Evolutionary conservation across 2,797 vertebrate species (phyloP), one percentile per base, ranked within the genome.

Genomic region (Lycodopsis pacificus): DNA sequence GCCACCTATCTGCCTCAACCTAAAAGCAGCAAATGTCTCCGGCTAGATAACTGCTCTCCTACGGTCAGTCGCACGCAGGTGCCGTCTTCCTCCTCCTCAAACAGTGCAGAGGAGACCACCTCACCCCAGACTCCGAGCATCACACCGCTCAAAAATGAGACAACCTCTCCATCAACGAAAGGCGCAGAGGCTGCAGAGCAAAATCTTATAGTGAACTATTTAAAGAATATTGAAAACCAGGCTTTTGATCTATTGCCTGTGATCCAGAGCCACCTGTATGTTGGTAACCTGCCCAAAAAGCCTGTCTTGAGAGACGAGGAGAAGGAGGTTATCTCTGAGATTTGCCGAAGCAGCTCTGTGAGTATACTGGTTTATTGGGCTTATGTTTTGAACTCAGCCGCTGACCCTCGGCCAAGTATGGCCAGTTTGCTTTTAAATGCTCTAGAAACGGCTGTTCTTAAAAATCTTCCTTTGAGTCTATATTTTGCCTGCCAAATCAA

Each of bases 281-380:
- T 97, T 12, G 95, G 96, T n/a, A 96, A 94, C 71, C 90, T 96
- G 80, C 96, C 97, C 22, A 96, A 91, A 75, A 91, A 96, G 80
- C 98, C 98, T 0, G 86, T 98, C 49, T 87, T 99, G 91, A 96
- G 94, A 91, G 96, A 98, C 74, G 96, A 97, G 88, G 98, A 99
- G 90, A 98, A 95, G 79, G 95, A 97, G 85, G 94, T 98, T 20
- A 94, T 99, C 63, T 81, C 90, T 71, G 96, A 97, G 68, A 96
- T 97, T 76, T 96, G 93, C 83, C 81, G 91, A 15, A 90, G 87
- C 49, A 94, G 90, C 70, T 95, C 94, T 94, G 98, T 99, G 85
- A 74, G 95, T 88, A 51, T 58, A 12, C 58, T 42, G 10, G 0
- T 75, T 70, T 69, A 57, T 69, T 61, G 7, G 34, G 4, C 19